Evolutionary conservation across 2,113 vertebrate genomes (phyloP).

Genomic region (Melierax canorus): DNA sequence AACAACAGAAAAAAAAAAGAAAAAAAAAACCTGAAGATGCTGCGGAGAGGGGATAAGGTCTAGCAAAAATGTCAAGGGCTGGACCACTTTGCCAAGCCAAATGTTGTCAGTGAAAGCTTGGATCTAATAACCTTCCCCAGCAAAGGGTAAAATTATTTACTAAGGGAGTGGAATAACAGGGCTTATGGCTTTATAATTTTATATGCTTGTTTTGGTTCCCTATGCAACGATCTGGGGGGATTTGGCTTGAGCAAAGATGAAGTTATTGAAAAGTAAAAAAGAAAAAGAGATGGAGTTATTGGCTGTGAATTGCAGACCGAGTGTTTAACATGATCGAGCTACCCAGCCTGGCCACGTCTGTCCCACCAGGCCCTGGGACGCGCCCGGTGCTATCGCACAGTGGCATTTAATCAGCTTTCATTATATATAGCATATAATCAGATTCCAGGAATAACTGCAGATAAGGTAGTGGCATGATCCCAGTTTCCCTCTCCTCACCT

Average conservation of each 20-base stretch:
- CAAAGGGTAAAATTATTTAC: not conserved
- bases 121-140: not conserved
- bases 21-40: not conserved
- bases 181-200: not conserved
- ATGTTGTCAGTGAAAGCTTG: not conserved
- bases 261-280: not conserved
- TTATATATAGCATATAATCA: not conserved
- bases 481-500: not conserved
- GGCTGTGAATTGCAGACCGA: not conserved
- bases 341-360: not conserved
- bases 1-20: not conserved
- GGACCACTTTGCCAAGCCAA: not conserved
- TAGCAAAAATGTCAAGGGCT: not conserved
- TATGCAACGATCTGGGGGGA: fast-evolving
- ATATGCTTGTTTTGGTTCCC: not conserved
- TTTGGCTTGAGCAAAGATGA: not conserved
- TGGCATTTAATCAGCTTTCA: constrained; percentile 33
- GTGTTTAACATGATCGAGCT: fast-evolving
- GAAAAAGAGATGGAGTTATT: fast-evolving
- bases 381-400: not conserved
- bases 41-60: not conserved
- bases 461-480: constrained; percentile 12
- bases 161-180: not conserved
- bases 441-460: constrained; percentile 58
- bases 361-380: not conserved